Evolutionary conservation across 2,797 vertebrate species (phyloP).

Genomic region (Remorina albescens): DNA sequence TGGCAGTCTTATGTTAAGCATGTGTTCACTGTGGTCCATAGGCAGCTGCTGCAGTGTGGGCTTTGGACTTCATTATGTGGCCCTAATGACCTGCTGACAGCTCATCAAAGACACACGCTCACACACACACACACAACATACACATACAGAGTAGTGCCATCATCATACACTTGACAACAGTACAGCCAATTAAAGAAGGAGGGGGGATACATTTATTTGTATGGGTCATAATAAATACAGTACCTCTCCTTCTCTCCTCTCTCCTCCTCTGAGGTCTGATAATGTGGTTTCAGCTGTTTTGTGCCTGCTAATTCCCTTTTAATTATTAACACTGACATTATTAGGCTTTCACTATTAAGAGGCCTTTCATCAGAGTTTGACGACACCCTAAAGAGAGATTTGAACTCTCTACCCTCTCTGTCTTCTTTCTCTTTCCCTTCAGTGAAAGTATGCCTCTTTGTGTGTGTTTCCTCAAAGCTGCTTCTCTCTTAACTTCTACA

Average conservation of each 20-base stretch:
- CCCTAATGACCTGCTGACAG: constrained; percentile 96
- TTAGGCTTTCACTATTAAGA: constrained; percentile 92
- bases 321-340: constrained; percentile 97
- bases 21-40: constrained; percentile 82
- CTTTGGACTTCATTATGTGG: constrained; percentile 93
- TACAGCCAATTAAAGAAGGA: constrained; percentile 68
- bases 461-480: constrained; percentile 1
- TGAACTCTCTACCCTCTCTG: constrained; percentile 1
- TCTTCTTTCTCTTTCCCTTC: neutral
- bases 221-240: constrained; percentile 37
- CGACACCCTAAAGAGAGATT: constrained; percentile 67
- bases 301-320: constrained; percentile 89
- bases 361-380: constrained; percentile 83
- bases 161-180: constrained; percentile 70
- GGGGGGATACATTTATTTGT: constrained; percentile 63
- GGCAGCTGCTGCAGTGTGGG: constrained; percentile 92
- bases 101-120: constrained; percentile 57
- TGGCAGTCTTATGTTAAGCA: constrained; percentile 65
- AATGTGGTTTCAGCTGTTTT: constrained; percentile 91
- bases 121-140: constrained; percentile 53
- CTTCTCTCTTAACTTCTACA: neutral
- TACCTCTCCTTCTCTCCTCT: constrained; percentile 58
- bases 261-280: constrained; percentile 73
- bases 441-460: neutral
- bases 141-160: constrained; percentile 45